phyloP scores from a whole-genome alignment of 2,888 invertebrate genomes.

The Malthinus seriepunctatus region DNA sequence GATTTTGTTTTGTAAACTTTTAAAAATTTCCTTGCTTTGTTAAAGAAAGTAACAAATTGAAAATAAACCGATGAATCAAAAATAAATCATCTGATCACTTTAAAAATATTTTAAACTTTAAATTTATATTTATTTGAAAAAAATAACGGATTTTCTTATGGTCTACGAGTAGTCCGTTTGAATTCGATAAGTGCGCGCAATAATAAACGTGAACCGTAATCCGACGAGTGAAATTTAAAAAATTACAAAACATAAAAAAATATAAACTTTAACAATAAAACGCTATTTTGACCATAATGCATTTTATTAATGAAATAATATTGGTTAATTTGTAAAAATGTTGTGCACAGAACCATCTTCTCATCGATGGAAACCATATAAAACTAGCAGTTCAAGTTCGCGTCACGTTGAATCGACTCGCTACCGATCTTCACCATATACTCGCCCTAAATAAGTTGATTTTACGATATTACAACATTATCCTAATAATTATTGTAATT shows the following conservation, averaged over 20 bases:
- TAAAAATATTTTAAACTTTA: too few relatives aligned
- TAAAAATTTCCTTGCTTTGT: too few relatives aligned
- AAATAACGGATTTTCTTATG: too few relatives aligned
- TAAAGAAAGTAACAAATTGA: too few relatives aligned
- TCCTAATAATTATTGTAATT: too few relatives aligned
- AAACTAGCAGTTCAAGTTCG: constrained; percentile 57
- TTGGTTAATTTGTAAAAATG: constrained; percentile 26
- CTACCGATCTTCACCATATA: constrained; percentile 63
- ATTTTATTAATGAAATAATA: constrained; percentile 9
- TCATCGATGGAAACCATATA: constrained; percentile 63
- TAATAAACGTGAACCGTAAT: too few relatives aligned
- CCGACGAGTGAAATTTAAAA: background rate
- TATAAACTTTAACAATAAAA: constrained; percentile 1
- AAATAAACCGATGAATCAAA: too few relatives aligned
- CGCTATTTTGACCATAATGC: constrained; percentile 19
- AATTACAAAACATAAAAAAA: constrained; percentile 9
- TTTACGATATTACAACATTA: background rate
- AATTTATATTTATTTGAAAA: too few relatives aligned
- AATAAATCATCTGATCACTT: too few relatives aligned
- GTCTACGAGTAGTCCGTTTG: too few relatives aligned
- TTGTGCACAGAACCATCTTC: constrained; percentile 57
- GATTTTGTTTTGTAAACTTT: background rate
- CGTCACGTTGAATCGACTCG: constrained; percentile 56
- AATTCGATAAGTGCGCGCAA: too few relatives aligned
- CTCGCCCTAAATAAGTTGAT: constrained; percentile 59